phyloP scores from a whole-genome alignment of 2,113 vertebrate species.

The Morphnarchus princeps region DNA sequence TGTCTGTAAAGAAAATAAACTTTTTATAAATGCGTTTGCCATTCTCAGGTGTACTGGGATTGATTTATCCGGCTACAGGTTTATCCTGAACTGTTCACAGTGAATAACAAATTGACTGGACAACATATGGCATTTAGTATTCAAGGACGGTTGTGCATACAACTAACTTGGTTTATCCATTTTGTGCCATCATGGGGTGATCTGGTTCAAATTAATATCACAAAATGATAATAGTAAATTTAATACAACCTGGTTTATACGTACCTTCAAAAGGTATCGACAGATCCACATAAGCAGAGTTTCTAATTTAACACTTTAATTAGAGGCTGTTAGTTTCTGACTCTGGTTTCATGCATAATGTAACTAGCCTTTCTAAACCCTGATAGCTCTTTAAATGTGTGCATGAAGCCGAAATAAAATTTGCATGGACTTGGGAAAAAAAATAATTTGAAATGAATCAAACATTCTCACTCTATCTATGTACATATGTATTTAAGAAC shows the following conservation, averaged over 20 bases:
- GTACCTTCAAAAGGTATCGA: not conserved
- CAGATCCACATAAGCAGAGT: not conserved
- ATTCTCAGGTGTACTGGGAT: not conserved
- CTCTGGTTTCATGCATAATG: not conserved
- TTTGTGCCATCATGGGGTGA: not conserved
- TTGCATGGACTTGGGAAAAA: not conserved
- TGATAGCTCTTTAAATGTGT: not conserved
- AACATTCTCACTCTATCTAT: not conserved
- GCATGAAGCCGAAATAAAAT: not conserved
- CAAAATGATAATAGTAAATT: not conserved
- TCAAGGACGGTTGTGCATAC: not conserved
- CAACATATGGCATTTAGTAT: not conserved
- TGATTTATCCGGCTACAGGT: not conserved
- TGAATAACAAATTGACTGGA: not conserved
- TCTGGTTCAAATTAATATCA: not conserved
- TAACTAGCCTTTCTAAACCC: not conserved
- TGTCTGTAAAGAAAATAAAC: not conserved
- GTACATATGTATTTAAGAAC: not conserved
- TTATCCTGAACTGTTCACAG: not conserved
- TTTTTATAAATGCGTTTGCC: not conserved
- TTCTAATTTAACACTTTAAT: not conserved
- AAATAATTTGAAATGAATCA: not conserved
- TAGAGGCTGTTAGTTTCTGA: not conserved
- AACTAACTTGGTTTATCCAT: not conserved
- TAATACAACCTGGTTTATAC: not conserved